Conservation (phyloP, 2,113 vertebrate species). For the Phalacrocorax carbo region DNA sequence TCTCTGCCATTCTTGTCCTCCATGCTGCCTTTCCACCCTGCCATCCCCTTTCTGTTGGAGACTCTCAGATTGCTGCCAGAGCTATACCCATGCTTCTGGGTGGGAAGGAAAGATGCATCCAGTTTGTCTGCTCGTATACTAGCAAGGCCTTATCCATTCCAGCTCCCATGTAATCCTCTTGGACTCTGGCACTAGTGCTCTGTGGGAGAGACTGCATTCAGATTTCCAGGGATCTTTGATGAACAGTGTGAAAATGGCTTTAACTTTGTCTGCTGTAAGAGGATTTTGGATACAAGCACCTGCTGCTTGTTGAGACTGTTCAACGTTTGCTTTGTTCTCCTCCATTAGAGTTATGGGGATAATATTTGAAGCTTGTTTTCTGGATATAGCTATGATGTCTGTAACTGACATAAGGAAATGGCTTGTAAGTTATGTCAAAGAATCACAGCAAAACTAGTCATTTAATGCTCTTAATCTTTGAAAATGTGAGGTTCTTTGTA, state of each 20-base stretch:
- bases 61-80: background rate
- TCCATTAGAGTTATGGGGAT: background rate
- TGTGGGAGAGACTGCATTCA: background rate
- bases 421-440: background rate
- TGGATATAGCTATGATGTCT: background rate
- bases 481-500: background rate
- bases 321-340: background rate
- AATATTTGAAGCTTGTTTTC: background rate
- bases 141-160: background rate
- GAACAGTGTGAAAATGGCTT: conserved; percentile 18
- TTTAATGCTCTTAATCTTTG: background rate
- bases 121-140: background rate
- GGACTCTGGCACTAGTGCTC: background rate
- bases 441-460: background rate
- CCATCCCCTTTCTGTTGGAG: background rate
- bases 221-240: conserved; percentile 11
- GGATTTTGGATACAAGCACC: background rate
- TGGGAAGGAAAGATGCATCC: background rate
- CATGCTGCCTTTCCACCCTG: background rate
- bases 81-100: background rate
- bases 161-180: background rate
- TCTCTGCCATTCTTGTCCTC: background rate
- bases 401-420: background rate
- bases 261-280: background rate
- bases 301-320: background rate